Base-by-base conservation (phyloP, 2,888 invertebrate species). In the Anthoptus insignis region DNA sequence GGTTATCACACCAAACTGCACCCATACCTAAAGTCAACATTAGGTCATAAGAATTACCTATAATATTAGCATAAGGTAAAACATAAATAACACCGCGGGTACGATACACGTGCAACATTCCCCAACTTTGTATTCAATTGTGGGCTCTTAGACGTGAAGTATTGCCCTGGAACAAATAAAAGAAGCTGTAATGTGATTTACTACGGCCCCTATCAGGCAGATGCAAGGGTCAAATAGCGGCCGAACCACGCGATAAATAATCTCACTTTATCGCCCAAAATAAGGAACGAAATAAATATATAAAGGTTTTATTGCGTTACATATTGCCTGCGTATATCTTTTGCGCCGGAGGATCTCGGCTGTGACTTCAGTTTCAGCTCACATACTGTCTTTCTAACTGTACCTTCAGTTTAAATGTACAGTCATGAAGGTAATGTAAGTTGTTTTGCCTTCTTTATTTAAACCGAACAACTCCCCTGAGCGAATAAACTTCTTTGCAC, bases 181-280 rank as follows among this genome's bases (percentile, higher is more conserved):
- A 63, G 56, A 50, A 63, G 49, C 39, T 27, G 56, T 63, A 56
- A 63, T 63, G 63, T 63, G 63, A 63, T 63, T 63, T 63, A 63
- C 37, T 63, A 63, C 49, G 56, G 56, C 54, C 56, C 63, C 56
- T 63, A 63, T 63, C 63, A 63, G 56, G 32, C 47, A 61, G 61
- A 63, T 63, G 63, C 56, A 63, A 63, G 63, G 63, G 63, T 63
- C 63, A 63, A 63, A 63, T 39, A 47, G 54, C 27, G 61, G 63
- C 47, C 57, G 45, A 56, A 53, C 54, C 52, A 29, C 60, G 45
- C 61, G 61, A 61, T 56, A 61, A 61, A 61, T 61, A 61, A 61
- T 61, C 61, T 61, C 61, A 22, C 61, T 54, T 61, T 61, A 61
- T 61, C 61, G 54, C 47, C 61, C 54, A 47, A 56, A 56, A 61